A percentile compares a stretch with the other conserved stretches of the same genome.
Conservation (phyloP, 1,140 invertebrate genomes). For the Apolygus lucorum region DNA sequence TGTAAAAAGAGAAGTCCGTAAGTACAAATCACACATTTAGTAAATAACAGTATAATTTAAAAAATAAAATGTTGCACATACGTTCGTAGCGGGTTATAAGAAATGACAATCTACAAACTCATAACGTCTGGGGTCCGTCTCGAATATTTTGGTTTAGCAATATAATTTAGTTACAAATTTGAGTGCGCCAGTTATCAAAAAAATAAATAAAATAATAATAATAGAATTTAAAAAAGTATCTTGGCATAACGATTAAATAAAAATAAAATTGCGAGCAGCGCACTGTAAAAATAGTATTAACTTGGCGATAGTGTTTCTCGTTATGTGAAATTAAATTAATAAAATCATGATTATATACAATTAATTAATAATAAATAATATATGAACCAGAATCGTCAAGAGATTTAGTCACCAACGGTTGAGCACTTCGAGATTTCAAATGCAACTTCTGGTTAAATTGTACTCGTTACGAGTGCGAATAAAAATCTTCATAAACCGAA, state of each 20-base stretch:
- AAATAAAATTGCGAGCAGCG: not conserved
- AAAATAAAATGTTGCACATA: not conserved
- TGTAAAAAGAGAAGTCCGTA: not conserved
- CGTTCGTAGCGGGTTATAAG: not conserved
- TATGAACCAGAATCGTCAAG: too few species aligned
- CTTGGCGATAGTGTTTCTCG: too few species aligned
- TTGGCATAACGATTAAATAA: not conserved
- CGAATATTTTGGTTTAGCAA: not conserved
- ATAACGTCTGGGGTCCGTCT: not conserved
- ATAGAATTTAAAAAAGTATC: too few species aligned
- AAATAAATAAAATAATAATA: not conserved
- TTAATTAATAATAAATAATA: not conserved
- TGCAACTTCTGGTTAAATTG: not conserved
- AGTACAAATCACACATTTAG: not conserved
- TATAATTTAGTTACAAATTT: not conserved
- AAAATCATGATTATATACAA: not conserved
- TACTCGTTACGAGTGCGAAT: not conserved
- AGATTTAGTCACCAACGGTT: not conserved
- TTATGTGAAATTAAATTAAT: too few species aligned
- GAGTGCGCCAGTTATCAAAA: not conserved
- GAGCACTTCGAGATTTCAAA: not conserved
- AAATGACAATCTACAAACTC: not conserved
- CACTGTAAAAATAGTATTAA: not conserved
- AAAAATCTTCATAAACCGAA: not conserved
- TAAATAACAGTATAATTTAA: not conserved